Percentiles rank a stretch among this genome's conserved stretches.
These are phyloP conservation scores for Ephydatia muelleri DNA, from an alignment of 37 sponge, comb jelly and placozoan genomes.

Conservation along the genomic window DNA sequence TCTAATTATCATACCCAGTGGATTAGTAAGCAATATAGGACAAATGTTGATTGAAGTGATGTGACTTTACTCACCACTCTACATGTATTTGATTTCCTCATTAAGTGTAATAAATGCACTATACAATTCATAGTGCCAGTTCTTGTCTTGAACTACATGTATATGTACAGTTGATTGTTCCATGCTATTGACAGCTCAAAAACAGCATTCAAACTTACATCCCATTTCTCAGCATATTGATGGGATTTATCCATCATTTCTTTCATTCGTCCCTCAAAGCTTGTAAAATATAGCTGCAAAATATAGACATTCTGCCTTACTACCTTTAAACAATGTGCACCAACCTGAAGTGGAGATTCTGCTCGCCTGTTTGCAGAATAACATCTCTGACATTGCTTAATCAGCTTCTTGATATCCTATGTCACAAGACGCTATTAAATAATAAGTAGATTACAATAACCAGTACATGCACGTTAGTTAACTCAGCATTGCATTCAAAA, in stretches of 20 bases:
- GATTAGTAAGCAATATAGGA: too few relatives aligned
- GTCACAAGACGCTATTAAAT: neutral
- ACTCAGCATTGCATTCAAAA: neutral
- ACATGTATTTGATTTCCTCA: too few relatives aligned
- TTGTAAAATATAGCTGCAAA: constrained; percentile 64
- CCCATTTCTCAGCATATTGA: constrained; percentile 58
- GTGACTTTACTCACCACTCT: too few relatives aligned
- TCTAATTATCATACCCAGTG: too few relatives aligned
- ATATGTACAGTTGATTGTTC: too few relatives aligned
- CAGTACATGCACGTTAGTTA: neutral
- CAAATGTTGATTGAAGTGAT: too few relatives aligned
- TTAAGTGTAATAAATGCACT: too few relatives aligned
- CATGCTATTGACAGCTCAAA: too few relatives aligned
- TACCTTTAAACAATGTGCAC: neutral
- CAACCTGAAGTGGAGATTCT: constrained; percentile 60
- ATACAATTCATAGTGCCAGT: too few relatives aligned
- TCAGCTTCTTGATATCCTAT: constrained; percentile 73
- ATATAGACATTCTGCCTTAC: neutral
- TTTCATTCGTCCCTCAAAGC: constrained; percentile 55
- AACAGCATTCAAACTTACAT: constrained; percentile 45
- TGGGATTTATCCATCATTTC: constrained; percentile 31
- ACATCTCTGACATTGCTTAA: constrained; percentile 82
- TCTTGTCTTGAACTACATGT: too few relatives aligned
- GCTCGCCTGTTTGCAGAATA: constrained; percentile 80
- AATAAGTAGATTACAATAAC: constrained; percentile 3